phyloP scores from a whole-genome alignment of 1,140 invertebrate species.

The Triops cancriformis region DNA sequence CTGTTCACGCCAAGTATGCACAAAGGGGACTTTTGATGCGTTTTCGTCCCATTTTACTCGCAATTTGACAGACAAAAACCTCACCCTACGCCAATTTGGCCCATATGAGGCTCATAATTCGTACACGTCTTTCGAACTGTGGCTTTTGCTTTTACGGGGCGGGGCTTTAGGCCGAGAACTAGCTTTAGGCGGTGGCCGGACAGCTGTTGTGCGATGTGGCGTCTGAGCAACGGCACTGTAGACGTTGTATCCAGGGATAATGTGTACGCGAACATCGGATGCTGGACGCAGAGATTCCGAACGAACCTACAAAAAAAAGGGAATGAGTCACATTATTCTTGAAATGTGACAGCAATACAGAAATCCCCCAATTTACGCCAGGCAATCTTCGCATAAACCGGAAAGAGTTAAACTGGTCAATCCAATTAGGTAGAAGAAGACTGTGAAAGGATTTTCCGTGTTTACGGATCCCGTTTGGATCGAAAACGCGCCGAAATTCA shows the following conservation, averaged over 20 bases:
- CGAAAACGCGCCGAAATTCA: too few species aligned
- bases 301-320: slow-evolving; percentile 2
- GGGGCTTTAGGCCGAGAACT: background rate
- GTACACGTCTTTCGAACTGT: background rate
- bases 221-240: slow-evolving; percentile 38
- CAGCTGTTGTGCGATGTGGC: background rate
- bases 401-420: too few species aligned
- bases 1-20: background rate
- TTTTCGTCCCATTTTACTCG: background rate
- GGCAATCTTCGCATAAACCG: too few species aligned
- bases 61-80: background rate
- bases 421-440: too few species aligned
- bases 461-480: too few species aligned
- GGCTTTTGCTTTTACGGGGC: background rate
- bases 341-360: background rate
- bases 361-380: too few species aligned
- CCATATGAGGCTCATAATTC: background rate
- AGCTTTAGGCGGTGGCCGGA: background rate
- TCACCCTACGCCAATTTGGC: too few species aligned
- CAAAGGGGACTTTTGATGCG: background rate
- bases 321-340: background rate
- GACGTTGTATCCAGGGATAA: slow-evolving; percentile 62
- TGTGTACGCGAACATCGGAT: slow-evolving; percentile 63
- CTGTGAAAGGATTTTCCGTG: too few species aligned
- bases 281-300: slow-evolving; percentile 39